Conservation (phyloP, 2,113 vertebrate genomes). For the Neoarius graeffei region DNA sequence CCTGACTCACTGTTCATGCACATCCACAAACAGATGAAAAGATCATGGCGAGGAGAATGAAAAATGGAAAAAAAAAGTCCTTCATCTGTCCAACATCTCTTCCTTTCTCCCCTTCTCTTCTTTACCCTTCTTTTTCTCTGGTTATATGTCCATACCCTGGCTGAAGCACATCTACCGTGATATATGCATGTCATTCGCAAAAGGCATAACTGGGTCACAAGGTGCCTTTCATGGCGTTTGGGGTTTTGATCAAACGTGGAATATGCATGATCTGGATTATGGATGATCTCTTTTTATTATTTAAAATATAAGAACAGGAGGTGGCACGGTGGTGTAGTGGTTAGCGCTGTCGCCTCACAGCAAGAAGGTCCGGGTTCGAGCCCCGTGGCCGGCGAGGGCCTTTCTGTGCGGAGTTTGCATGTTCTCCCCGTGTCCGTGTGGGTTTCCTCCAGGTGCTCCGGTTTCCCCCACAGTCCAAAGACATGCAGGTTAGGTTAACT, state of each 20-base stretch:
- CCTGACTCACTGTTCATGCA: slow-evolving; percentile 30
- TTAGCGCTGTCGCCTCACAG: no score
- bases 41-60: background rate
- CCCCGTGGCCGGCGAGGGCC: no score
- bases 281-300: background rate
- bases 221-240: slow-evolving; percentile 39
- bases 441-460: no score
- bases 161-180: slow-evolving; percentile 30
- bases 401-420: no score
- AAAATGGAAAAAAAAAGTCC: background rate
- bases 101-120: background rate
- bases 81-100: background rate
- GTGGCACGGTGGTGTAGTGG: no score
- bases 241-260: slow-evolving; percentile 39
- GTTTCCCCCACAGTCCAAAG: no score
- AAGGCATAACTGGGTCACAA: slow-evolving; percentile 44
- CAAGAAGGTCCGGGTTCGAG: no score
- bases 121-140: background rate
- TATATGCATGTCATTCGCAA: slow-evolving; percentile 34
- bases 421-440: no score
- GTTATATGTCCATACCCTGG: background rate
- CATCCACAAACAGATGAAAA: slow-evolving; percentile 25
- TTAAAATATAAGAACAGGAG: background rate
- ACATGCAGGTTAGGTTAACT: no score
- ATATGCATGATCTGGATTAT: slow-evolving; percentile 37